Conservation (phyloP, 1,140 invertebrate species). For the Proctacanthus coquilletti region DNA sequence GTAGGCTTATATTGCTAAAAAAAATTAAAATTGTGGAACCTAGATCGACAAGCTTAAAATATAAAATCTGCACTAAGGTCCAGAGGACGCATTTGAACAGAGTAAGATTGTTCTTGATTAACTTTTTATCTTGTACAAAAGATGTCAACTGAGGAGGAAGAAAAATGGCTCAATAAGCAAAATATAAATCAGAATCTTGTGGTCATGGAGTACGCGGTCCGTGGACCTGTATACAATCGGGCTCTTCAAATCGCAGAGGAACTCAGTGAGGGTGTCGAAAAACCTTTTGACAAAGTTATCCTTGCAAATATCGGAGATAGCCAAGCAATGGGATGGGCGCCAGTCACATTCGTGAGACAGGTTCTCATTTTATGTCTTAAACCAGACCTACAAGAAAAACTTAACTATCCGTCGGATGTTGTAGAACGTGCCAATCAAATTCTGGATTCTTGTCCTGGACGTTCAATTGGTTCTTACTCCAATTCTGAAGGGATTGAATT, state of each 20-base stretch:
- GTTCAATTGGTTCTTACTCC: conserved; percentile 56
- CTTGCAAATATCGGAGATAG: conserved; percentile 94
- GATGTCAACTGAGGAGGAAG: too few species aligned
- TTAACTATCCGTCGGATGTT: not conserved
- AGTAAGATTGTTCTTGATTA: too few species aligned
- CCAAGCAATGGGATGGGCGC: conserved; percentile 87
- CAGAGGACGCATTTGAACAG: too few species aligned
- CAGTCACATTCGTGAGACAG: conserved; percentile 65
- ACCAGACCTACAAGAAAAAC: not conserved
- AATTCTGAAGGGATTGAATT: conserved; percentile 64
- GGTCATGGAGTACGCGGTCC: too few species aligned
- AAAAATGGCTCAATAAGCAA: too few species aligned
- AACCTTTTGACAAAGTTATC: conserved; percentile 82
- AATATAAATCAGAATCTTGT: too few species aligned
- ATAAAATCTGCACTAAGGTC: too few species aligned
- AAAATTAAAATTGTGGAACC: too few species aligned
- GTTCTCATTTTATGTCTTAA: not conserved
- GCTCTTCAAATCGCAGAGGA: conserved; percentile 31
- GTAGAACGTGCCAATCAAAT: conserved; percentile 19
- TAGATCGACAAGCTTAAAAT: too few species aligned
- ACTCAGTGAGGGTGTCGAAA: conserved; percentile 59
- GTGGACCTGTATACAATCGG: conserved; percentile 2
- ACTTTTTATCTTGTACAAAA: too few species aligned
- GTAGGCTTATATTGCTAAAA: too few species aligned
- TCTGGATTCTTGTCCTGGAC: conserved; percentile 51